Conservation (phyloP, 2,113 vertebrate genomes). For the Solenodon paradoxus region DNA sequence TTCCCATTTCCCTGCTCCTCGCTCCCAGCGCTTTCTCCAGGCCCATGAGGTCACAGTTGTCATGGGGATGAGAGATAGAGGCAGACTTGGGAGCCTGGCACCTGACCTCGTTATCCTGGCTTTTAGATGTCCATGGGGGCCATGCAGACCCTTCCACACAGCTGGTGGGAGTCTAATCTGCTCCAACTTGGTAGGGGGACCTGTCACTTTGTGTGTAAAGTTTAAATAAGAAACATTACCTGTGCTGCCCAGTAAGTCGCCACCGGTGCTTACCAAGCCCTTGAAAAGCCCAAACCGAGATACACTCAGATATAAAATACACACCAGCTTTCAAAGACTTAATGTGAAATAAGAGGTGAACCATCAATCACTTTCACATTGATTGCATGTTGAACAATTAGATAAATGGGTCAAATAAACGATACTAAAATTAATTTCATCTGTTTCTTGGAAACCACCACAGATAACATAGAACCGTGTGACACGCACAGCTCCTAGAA, state of each 20-base stretch:
- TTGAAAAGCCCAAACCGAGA: neutral
- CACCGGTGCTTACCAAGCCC: neutral
- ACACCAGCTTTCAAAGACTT: neutral
- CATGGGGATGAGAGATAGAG: constrained; percentile 44
- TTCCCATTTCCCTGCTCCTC: neutral
- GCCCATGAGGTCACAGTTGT: neutral
- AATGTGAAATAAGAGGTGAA: neutral
- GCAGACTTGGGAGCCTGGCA: neutral
- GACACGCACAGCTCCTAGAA: neutral
- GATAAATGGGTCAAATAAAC: neutral
- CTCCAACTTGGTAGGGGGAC: neutral
- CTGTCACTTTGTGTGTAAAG: neutral
- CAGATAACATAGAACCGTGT: neutral
- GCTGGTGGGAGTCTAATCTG: neutral
- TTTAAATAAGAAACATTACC: neutral
- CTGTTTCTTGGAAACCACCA: neutral
- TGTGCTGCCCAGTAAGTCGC: accelerated
- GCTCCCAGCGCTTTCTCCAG: neutral
- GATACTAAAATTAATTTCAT: neutral
- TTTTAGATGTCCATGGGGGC: constrained; percentile 7
- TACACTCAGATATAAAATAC: neutral
- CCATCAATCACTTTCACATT: neutral
- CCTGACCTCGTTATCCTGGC: neutral
- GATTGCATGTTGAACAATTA: neutral
- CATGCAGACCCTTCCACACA: neutral